Evolutionary conservation across 2,888 invertebrate species (phyloP), one percentile per base, ranked within the genome.

Genomic region (Coecobrya sp.): DNA sequence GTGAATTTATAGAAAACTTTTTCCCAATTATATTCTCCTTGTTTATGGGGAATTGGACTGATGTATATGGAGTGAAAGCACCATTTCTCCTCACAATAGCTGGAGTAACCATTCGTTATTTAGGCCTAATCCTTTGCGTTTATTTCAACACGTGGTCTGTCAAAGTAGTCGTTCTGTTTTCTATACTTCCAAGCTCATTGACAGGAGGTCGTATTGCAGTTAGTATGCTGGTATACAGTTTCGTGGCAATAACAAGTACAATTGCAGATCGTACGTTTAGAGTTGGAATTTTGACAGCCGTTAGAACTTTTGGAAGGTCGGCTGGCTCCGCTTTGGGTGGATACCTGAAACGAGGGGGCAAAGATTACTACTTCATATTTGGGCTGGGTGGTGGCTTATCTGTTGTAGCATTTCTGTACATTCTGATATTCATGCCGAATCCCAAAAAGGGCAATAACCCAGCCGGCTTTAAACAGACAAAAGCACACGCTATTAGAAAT

Each of bases 201-300:
- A 96, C 96, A 30, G 97, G 97, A 42, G 97, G 97, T 27, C 96
- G 96, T 92, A 96, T 97, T 45, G 95, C 95, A 1, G 93, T 95
- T 36, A 95, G 95, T 85, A 95, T 95, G 95, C 94, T 95, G 3
- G 94, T 87, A 13, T 95, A 95, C 92, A 95, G 95, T 79, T 95
- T 94, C 79, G 93, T 95, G 7, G 94, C 95, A 0, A 94, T 95
- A 65, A 95, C 95, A 13, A 94, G 97, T 62, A 96, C 96, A 0
- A 89, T 96, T 27, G 96, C 97, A 94, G 96, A 96, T 93, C 96
- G 97, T 36, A 97, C 97, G 0, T 96, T 97, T 79, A 96, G 97
- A 95, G 96, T 97, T 73, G 97, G 97, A 16, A 95, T 97, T n/a
- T 96, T 97, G 16, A 96, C 95, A n/a, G 95, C 96, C 85, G 96